A percentile compares a stretch with the other conserved stretches of the same genome.
phyloP scores from a whole-genome alignment of 2,888 invertebrate genomes.

The Melinaea menophilus region DNA sequence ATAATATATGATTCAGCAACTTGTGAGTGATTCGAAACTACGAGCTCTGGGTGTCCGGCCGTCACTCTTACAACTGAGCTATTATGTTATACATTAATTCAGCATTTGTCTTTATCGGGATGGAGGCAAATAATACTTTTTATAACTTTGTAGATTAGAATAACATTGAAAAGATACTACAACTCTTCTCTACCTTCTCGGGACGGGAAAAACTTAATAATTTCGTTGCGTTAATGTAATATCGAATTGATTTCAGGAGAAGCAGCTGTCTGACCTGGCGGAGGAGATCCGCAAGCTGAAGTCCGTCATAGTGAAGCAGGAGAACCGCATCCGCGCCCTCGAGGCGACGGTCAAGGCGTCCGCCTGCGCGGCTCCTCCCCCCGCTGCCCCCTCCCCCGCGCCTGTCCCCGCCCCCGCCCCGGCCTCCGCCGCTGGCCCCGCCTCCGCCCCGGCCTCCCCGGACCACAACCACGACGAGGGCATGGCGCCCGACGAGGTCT shows the following conservation, averaged over 20 bases:
- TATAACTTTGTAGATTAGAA: no score
- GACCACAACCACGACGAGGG: constrained; percentile 59
- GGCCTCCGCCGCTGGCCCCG: constrained; percentile 49
- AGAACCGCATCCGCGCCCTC: constrained; percentile 88
- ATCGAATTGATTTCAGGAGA: constrained; percentile 72
- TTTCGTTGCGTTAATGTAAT: no score
- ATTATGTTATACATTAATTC: no score
- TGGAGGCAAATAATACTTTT: no score
- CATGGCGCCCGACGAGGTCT: constrained; percentile 81
- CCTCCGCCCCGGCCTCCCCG: constrained; percentile 46
- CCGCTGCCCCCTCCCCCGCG: constrained; percentile 40
- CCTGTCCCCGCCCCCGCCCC: constrained; percentile 52
- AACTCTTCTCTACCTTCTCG: no score
- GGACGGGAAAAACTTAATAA: no score
- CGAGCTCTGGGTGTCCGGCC: no score
- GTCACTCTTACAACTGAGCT: no score
- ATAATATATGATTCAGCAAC: no score
- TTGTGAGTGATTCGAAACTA: no score
- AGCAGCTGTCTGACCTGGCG: constrained; percentile 88
- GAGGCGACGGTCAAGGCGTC: constrained; percentile 78
- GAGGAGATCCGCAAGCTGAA: constrained; percentile 95
- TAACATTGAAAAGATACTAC: no score
- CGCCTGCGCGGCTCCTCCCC: constrained; percentile 38
- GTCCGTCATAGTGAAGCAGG: constrained; percentile 96
- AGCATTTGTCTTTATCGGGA: no score